Base-by-base conservation (phyloP, 2,113 vertebrate genomes). In the Abramis brama region DNA sequence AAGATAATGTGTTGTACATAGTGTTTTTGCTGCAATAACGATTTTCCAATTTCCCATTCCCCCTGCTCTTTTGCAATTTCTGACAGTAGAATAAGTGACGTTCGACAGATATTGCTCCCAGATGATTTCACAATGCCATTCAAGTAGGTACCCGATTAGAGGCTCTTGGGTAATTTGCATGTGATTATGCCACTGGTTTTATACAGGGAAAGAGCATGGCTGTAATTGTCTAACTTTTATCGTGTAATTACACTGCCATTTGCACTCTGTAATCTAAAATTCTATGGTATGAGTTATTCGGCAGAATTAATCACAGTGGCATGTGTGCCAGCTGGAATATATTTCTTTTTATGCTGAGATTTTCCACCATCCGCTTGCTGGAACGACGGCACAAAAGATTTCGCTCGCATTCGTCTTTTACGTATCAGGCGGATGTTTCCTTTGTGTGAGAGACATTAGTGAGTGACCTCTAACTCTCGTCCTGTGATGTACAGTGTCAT, bases 181-280 rank as follows among this genome's bases (percentile, higher is more conserved):
- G 83, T 88, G 87, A 94, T 94, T 94, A 93, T 93, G 89, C 92
- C 89, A 92, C 91, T 91, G 92, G 91, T 93, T 91, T 90, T 89
- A 89, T 85, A 80, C 84, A 89, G 90, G 47, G 88, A 90, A 85
- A 89, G 79, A 85, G 89, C 85, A 84, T 76, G 71, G 88, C 89
- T 88, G 87, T 92, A 92, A 94, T 94, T 91, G 92, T 93, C 87
- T 79, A 91, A 94, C 93, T 94, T 95, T 94, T 93, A 88, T 90
- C 89, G 84, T 89, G 89, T 90, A 92, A 94, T 95, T 95, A 91
- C 80, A 82, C 76, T 45, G 87, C 93, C 86, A 91, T 94, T 94
- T 94, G 66, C 86, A 90, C 74, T 86, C 59, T 93, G 90, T 94
- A 91, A 93, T 93, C 90, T 91, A 91, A 91, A 88, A 91, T 87